Percentiles rank a stretch among this genome's conserved stretches.
Evolutionary conservation across 2,797 vertebrate species (phyloP).

Genomic region (Phalloptychus januarius): DNA sequence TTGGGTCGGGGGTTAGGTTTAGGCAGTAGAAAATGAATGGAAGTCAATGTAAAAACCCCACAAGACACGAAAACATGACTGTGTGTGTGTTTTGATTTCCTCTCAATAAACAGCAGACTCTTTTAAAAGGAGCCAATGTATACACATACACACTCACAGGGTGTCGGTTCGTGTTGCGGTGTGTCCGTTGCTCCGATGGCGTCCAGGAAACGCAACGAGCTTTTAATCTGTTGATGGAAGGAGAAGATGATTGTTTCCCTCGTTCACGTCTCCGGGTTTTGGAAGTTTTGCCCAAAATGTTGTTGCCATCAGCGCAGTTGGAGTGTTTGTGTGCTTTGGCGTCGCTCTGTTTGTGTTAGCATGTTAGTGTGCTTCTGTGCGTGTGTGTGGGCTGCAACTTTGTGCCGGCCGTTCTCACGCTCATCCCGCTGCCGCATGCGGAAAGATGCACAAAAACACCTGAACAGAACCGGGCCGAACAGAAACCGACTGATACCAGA

Average conservation of each 20-base stretch:
- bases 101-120: constrained; percentile 76
- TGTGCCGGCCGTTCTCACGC: constrained; percentile 50
- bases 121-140: constrained; percentile 61
- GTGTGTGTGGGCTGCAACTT: constrained; percentile 35
- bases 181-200: constrained; percentile 68
- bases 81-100: constrained; percentile 35
- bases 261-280: background rate
- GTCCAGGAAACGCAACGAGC: constrained; percentile 71
- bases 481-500: background rate
- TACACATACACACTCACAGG: constrained; percentile 31
- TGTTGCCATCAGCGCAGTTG: constrained; percentile 18
- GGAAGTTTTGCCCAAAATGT: constrained; percentile 18
- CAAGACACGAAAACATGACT: background rate
- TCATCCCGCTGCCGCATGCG: constrained; percentile 29
- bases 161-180: constrained; percentile 51
- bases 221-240: constrained; percentile 69
- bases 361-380: constrained; percentile 15
- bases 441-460: constrained; percentile 9
- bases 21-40: too few species aligned
- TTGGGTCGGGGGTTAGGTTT: too few species aligned
- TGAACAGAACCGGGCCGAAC: background rate
- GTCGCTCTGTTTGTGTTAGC: constrained; percentile 40
- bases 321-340: constrained; percentile 41
- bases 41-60: too few species aligned
- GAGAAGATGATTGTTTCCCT: constrained; percentile 55